Evolutionary conservation across 1,140 invertebrate species (phyloP).

Genomic region (Drosophila nebulosa): DNA sequence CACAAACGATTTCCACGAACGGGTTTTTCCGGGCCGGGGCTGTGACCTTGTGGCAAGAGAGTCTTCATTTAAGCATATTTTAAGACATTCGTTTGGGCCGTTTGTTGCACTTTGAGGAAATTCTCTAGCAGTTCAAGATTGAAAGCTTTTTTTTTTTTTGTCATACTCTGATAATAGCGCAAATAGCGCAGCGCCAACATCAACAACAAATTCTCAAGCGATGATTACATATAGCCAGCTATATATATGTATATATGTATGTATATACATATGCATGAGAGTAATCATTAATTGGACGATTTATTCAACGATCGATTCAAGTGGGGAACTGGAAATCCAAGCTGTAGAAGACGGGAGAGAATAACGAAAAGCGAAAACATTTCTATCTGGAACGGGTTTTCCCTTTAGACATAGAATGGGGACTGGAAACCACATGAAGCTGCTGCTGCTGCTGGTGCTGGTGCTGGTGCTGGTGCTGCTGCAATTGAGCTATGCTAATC

Average conservation of each 20-base stretch:
- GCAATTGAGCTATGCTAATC: background rate
- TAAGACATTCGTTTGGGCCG: no score
- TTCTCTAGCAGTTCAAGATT: no score
- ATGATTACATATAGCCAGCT: background rate
- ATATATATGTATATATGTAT: background rate
- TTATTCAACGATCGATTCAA: background rate
- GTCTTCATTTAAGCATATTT: no score
- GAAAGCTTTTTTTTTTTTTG: background rate
- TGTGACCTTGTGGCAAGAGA: no score
- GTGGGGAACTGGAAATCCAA: constrained; percentile 1
- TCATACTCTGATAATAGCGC: constrained; percentile 24
- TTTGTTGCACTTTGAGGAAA: no score
- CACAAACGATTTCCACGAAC: no score
- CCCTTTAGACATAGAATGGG: constrained; percentile 30
- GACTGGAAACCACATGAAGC: background rate
- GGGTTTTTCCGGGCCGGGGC: no score
- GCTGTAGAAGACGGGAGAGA: background rate
- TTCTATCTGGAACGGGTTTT: constrained; percentile 37
- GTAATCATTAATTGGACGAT: background rate
- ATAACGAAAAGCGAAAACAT: background rate
- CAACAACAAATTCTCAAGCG: background rate
- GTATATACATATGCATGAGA: background rate
- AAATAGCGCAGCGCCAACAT: background rate
- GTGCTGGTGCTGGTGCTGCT: no score
- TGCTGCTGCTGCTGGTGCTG: no score